Percentiles rank a stretch among this genome's conserved stretches.
Conservation (phyloP, 2,113 vertebrate species). For the Glaucomys volans region DNA sequence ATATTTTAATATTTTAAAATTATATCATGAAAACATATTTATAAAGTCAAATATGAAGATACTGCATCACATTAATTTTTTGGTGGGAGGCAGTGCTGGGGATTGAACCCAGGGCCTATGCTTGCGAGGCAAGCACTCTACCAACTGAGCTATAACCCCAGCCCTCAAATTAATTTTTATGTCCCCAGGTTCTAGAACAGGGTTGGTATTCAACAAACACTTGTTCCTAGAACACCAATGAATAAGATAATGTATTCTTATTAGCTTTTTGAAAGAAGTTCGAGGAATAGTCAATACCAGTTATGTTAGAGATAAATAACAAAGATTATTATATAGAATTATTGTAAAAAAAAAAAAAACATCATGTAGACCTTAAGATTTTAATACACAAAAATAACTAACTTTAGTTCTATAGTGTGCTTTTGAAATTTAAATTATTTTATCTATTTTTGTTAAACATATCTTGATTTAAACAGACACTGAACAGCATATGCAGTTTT, state of each 20-base stretch:
- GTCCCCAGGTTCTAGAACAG: neutral
- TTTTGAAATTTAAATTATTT: constrained; percentile 56
- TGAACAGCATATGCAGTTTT: neutral
- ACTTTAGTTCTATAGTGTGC: neutral
- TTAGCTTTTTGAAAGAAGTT: neutral
- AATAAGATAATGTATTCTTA: neutral
- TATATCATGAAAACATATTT: neutral
- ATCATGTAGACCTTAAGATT: neutral
- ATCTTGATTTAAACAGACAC: neutral
- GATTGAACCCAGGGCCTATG: too few species aligned
- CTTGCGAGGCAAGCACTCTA: too few species aligned
- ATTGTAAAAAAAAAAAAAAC: neutral
- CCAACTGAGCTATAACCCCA: too few species aligned
- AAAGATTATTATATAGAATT: constrained; percentile 14
- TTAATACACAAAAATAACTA: constrained; percentile 5
- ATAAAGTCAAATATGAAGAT: neutral
- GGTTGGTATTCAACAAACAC: neutral
- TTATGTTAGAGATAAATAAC: neutral
- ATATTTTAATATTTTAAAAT: constrained; percentile 28
- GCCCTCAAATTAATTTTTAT: constrained; percentile 22
- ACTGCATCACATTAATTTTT: neutral
- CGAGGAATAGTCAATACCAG: neutral
- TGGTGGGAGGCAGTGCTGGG: too few species aligned
- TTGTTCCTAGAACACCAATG: neutral
- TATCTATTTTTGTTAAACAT: neutral